Evolutionary conservation across 2,888 invertebrate genomes (phyloP).

Genomic region (Harpalus rufipes): DNA sequence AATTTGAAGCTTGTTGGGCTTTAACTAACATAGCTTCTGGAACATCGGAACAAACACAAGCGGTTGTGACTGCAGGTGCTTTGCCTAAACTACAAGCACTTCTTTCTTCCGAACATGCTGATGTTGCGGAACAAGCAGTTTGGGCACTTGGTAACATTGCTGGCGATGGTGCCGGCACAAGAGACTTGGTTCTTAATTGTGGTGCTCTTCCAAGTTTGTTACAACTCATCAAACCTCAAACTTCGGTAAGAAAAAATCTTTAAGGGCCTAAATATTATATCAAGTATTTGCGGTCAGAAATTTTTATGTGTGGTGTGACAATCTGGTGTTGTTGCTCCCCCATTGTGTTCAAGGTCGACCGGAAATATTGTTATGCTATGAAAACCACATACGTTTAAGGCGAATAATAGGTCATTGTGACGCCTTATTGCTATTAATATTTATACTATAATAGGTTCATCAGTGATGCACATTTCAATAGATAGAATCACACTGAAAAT

Average conservation of each 20-base stretch:
- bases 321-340: background rate
- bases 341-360: background rate
- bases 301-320: background rate
- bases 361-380: background rate
- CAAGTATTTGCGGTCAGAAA: background rate
- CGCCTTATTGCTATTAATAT: no score
- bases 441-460: no score
- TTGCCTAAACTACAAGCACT: slow-evolving; percentile 89
- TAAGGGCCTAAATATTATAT: background rate
- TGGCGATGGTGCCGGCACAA: slow-evolving; percentile 89
- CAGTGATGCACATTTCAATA: no score
- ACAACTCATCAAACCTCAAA: slow-evolving; percentile 82
- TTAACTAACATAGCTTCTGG: slow-evolving; percentile 98
- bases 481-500: no score
- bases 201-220: slow-evolving; percentile 87
- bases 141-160: slow-evolving; percentile 99
- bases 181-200: slow-evolving; percentile 88
- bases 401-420: background rate
- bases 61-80: slow-evolving; percentile 92
- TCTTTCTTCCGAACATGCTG: slow-evolving; percentile 82
- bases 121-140: slow-evolving; percentile 94
- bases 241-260: slow-evolving; percentile 75
- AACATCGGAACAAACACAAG: slow-evolving; percentile 92
- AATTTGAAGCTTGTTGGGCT: slow-evolving; percentile 99
- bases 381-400: background rate